Evolutionary conservation across 2,888 invertebrate genomes (phyloP), one percentile per base, ranked within the genome.

Genomic region (Pollenia angustigena): DNA sequence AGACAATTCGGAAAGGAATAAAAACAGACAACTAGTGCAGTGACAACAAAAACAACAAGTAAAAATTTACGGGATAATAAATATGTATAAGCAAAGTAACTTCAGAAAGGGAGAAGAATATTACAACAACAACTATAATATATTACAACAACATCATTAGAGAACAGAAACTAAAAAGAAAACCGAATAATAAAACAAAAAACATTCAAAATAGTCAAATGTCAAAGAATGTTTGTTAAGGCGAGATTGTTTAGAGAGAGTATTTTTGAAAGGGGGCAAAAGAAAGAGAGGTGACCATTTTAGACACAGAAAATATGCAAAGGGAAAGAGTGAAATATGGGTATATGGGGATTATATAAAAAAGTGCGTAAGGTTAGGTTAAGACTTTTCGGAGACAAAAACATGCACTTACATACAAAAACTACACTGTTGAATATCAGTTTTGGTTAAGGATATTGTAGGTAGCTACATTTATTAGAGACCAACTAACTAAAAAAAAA

Each of bases 361-460:
- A 69, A 62, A 87, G 84, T 87, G 87, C 84, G 87, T 87, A 87
- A 87, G 87, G 87, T 87, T 87, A 84, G 40, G 84, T 64, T 72
- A 60, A 66, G 58, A 86, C n/a, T 64, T n/a, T 18, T 32, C 32
- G n/a, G 18, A 42, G 72, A 58, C 69, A 74, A 81, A 79, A 85
- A 84, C 72, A 84, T 78, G 52, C 14, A 50, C 78, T 32, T 32
- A 32, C 32, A 32, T 6, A 54, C 3, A n/a, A 72, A 18, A 62
- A 58, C 54, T n/a, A 80, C 46, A 74, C 84, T 85, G 84, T 85
- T 85, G 84, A 74, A 80, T 75, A 46, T 40, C 0, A 18, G 1
- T 16, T 4, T 12, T n/a, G 69, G 11, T 8, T 2, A 42, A 44
- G 42, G 48, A 50, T 18, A 64, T 6, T 32, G 4, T 6, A 23